Evolutionary conservation across 2,888 invertebrate genomes (phyloP), one percentile per base, ranked within the genome.

Genomic region (Hetaerina titia): DNA sequence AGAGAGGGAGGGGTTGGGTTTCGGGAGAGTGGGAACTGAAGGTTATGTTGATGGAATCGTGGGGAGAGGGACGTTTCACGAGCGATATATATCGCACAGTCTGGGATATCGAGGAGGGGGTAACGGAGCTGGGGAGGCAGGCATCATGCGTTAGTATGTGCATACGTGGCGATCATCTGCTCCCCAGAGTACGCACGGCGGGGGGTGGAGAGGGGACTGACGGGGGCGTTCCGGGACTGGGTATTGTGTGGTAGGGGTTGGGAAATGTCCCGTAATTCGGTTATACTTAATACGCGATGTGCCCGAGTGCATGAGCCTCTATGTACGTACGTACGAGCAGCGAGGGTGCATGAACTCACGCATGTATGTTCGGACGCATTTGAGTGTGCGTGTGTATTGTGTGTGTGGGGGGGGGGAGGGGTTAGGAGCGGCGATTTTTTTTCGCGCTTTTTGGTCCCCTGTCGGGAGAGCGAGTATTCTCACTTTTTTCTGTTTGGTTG

Each of bases 221-320:
- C 31, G 81, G 25, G 31, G 31, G 11, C 13, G 81, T 2, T 4
- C 69, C n/a, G 81, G 45, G 45, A 4, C 45, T 45, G 45, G 81
- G 81, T 15, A 81, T 81, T 81, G 81, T 81, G 69, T 9, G 69
- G 69, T n/a, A 13, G 81, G 31, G 81, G 19, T 15, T 25, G 90
- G 88, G 63, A 90, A 60, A 63, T 81, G 81, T 81, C 81, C 81
- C 63, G 63, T 92, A 92, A 92, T 92, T 92, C 92, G 92, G 92
- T 92, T 92, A 90, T 90, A 90, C 90, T 90, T 90, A 90, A 92
- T 92, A 92, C 92, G 92, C 64, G 92, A 92, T 89, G 89, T 89
- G 58, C 89, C 89, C 89, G 22, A 89, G 89, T 89, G 89, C 89
- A 58, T 89, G 56, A 56, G 58, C 58, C 57, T 9, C 22, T 58